phyloP scores from a whole-genome alignment of 92 coral and sea anemone genomes.

The Heliopora coerulea region DNA sequence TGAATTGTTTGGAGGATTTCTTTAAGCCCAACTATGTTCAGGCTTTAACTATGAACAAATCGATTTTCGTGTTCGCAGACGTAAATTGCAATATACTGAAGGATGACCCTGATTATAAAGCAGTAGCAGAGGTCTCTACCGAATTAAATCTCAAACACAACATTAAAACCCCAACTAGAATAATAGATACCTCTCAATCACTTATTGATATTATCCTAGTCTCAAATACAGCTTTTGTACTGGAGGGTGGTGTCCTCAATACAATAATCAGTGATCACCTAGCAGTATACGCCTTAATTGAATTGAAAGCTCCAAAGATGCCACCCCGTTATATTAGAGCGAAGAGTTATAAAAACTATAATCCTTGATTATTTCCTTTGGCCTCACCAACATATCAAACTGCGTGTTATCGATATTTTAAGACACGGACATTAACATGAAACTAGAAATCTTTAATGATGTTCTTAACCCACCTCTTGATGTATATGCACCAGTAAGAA shows the following conservation, averaged over 20 bases:
- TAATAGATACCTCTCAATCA: constrained; percentile 24
- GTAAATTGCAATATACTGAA: constrained; percentile 38
- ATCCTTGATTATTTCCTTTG: constrained; percentile 5
- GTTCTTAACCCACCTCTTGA: background rate
- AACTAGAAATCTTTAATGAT: background rate
- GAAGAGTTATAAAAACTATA: constrained; percentile 14
- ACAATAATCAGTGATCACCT: constrained; percentile 44
- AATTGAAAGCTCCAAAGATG: constrained; percentile 22
- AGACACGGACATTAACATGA: background rate
- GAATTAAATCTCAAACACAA: constrained; percentile 41
- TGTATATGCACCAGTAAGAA: background rate
- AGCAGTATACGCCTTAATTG: constrained; percentile 14
- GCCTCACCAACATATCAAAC: constrained; percentile 1
- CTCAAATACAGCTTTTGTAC: constrained; percentile 18
- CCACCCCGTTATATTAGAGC: constrained; percentile 15
- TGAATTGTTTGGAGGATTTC: constrained; percentile 20
- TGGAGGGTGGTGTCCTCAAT: constrained; percentile 25
- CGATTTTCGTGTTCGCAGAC: constrained; percentile 29
- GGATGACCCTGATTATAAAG: constrained; percentile 28
- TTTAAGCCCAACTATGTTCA: too few relatives aligned
- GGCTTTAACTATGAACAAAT: constrained; percentile 32
- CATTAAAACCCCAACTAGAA: constrained; percentile 40
- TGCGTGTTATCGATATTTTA: background rate
- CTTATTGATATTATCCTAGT: constrained; percentile 41
- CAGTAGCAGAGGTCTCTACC: constrained; percentile 14